phyloP scores from a whole-genome alignment of 1,140 invertebrate genomes.

The Sarcophaga bullata region DNA sequence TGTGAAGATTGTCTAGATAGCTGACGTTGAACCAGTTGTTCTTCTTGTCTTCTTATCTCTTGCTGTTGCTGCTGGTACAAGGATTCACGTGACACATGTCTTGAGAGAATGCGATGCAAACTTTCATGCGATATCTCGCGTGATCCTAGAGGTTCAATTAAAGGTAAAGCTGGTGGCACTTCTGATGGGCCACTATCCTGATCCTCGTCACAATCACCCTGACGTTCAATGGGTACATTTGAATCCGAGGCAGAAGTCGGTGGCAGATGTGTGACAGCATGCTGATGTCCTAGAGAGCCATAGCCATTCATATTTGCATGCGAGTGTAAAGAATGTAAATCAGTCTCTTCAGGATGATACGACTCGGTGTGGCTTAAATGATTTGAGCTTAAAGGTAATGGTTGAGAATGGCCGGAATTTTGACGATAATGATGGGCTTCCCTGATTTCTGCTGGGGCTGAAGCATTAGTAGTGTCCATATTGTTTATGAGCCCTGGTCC shows the following conservation, averaged over 20 bases:
- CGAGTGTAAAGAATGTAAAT: conserved; percentile 43
- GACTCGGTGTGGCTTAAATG: conserved; percentile 20
- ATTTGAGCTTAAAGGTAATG: conserved; percentile 21
- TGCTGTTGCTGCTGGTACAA: conserved; percentile 68
- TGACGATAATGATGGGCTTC: conserved; percentile 42
- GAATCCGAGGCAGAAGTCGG: conserved; percentile 17
- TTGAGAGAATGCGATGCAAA: conserved; percentile 72
- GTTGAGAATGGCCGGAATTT: conserved; percentile 38
- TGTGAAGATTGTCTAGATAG: conserved; percentile 62
- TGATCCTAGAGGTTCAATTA: conserved; percentile 79
- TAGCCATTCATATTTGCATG: conserved; percentile 22
- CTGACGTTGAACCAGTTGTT: conserved; percentile 66
- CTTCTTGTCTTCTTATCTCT: conserved; percentile 21
- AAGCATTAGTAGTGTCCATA: conserved; percentile 44
- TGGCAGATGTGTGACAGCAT: conserved; percentile 29
- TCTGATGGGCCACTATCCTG: conserved; percentile 78
- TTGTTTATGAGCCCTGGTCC: conserved; percentile 42
- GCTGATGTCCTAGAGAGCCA: conserved; percentile 34
- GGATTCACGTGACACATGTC: conserved; percentile 69
- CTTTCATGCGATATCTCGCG: conserved; percentile 83
- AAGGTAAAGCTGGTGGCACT: conserved; percentile 78
- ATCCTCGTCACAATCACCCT: conserved; percentile 72
- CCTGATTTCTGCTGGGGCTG: conserved; percentile 45
- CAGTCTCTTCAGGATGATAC: conserved; percentile 44
- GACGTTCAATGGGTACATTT: conserved; percentile 43